A percentile compares a stretch with the other conserved stretches of the same genome.
Conservation (phyloP, 1,140 invertebrate species). For the Brevipalpus yothersi region DNA sequence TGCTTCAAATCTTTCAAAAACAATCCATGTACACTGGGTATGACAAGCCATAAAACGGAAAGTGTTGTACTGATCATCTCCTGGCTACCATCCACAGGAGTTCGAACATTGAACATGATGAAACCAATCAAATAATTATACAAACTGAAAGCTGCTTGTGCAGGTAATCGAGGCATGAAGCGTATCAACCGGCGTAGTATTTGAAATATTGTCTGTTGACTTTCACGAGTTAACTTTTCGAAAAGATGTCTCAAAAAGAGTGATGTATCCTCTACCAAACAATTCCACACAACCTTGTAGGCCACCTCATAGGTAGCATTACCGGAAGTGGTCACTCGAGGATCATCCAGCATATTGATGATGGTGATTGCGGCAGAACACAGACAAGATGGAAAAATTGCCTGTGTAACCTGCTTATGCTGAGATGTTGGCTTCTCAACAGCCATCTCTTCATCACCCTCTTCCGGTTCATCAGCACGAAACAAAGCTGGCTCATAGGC, state of each 20-base stretch:
- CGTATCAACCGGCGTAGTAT: slow-evolving; percentile 66
- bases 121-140: slow-evolving; percentile 98
- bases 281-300: slow-evolving; percentile 67
- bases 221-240: slow-evolving; percentile 79
- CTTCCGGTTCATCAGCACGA: slow-evolving; percentile 49
- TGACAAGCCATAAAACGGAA: slow-evolving; percentile 89
- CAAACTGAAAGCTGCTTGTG: slow-evolving; percentile 91
- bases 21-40: slow-evolving; percentile 84
- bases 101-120: slow-evolving; percentile 94
- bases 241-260: slow-evolving; percentile 84
- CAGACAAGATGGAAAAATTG: slow-evolving; percentile 82
- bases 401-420: slow-evolving; percentile 58
- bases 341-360: slow-evolving; percentile 79
- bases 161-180: slow-evolving; percentile 72
- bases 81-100: slow-evolving; percentile 76
- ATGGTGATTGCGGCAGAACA: slow-evolving; percentile 86
- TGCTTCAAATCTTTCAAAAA: slow-evolving; percentile 99
- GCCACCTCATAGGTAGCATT: slow-evolving; percentile 32
- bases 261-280: slow-evolving; percentile 88
- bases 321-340: slow-evolving; percentile 78
- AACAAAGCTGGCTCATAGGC: slow-evolving; percentile 66
- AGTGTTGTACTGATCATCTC: slow-evolving; percentile 76
- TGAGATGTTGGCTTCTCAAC: slow-evolving; percentile 17
- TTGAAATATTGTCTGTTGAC: slow-evolving; percentile 87
- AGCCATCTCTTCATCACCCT: slow-evolving; percentile 29